These are phyloP conservation scores for Cebidichthys violaceus DNA, from an alignment of 2,113 vertebrate species.

Conservation along the genomic window DNA sequence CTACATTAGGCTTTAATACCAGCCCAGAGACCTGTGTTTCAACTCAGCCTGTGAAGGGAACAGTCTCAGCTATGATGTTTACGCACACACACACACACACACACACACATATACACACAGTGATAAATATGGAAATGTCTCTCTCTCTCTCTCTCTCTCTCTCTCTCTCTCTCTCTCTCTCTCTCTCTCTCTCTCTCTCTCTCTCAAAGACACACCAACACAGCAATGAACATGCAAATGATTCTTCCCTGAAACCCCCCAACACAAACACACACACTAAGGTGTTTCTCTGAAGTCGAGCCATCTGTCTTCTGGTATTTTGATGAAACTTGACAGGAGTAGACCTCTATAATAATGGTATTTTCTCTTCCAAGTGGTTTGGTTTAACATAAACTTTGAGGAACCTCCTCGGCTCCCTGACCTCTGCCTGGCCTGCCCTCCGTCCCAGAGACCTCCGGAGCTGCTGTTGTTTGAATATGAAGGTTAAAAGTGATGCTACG, in stretches of 20 bases:
- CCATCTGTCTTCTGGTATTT: constrained; percentile 57
- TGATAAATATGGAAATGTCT: constrained; percentile 65
- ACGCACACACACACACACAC: constrained; percentile 18
- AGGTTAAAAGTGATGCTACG: constrained; percentile 26
- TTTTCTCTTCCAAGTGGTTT: constrained; percentile 35
- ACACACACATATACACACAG: constrained; percentile 21
- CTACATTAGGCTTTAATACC: constrained; percentile 67
- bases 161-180: constrained; percentile 28
- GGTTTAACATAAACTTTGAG: constrained; percentile 45
- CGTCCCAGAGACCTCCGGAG: constrained; percentile 18
- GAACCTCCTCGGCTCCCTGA: constrained; percentile 29
- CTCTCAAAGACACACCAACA: constrained; percentile 49
- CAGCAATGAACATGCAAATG: constrained; percentile 60
- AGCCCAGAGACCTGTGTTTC: constrained; percentile 66
- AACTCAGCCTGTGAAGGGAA: constrained; percentile 50
- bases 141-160: constrained; percentile 29
- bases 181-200: neutral
- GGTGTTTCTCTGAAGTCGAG: constrained; percentile 51
- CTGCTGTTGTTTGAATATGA: constrained; percentile 30
- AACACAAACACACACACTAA: constrained; percentile 5
- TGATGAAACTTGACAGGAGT: constrained; percentile 35
- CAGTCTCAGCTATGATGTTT: constrained; percentile 46
- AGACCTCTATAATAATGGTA: constrained; percentile 32
- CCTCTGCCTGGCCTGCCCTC: constrained; percentile 37
- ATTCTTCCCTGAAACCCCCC: constrained; percentile 13